Evolutionary conservation across 2,113 vertebrate genomes (phyloP), one percentile per base, ranked within the genome.

Genomic region (Notothenia rossii): DNA sequence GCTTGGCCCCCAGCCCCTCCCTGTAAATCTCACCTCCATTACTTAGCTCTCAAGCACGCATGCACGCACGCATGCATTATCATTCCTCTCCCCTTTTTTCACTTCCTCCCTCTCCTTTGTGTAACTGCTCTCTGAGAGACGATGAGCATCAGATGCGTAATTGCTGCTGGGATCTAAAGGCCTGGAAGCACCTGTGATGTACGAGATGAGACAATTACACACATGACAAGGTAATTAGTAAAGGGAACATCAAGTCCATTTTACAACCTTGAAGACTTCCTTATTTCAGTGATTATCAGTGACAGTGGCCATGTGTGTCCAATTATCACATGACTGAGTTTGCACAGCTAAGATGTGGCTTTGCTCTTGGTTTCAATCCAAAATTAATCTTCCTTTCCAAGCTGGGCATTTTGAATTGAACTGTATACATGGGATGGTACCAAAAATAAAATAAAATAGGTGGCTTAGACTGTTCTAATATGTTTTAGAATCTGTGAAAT

Each of bases 141-240:
- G 86, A 92, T 87, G 88, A 89, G 56, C 79, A 86, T 92, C 92
- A 92, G 88, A 92, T 93, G 90, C 91, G 20, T 84, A 90, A 89
- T 80, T 72, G 72, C 81, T 6, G 56, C 74, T 56, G 74, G 62
- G 87, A 89, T 86, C 75, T 82, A 60, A 90, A 81, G 79, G 53
- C 68, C 50, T 62, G 80, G 58, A 77, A 61, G 72, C 83, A 91
- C 91, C 89, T 91, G 86, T 79, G 90, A 82, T 82, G 72, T 76
- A 55, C 72, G 25, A 78, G 80, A 89, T 69, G 75, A 81, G 82
- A 86, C 76, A 88, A 87, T 91, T 88, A 79, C 77, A 77, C 66
- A 72, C 79, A 76, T 85, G 88, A 90, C 78, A 64, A 75, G 86
- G 66, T 82, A 77, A 87, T 93, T 90, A 91, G 85, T 33, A 36